Evolutionary conservation across 2,888 invertebrate genomes (phyloP).

Genomic region (Calameuta idolon): DNA sequence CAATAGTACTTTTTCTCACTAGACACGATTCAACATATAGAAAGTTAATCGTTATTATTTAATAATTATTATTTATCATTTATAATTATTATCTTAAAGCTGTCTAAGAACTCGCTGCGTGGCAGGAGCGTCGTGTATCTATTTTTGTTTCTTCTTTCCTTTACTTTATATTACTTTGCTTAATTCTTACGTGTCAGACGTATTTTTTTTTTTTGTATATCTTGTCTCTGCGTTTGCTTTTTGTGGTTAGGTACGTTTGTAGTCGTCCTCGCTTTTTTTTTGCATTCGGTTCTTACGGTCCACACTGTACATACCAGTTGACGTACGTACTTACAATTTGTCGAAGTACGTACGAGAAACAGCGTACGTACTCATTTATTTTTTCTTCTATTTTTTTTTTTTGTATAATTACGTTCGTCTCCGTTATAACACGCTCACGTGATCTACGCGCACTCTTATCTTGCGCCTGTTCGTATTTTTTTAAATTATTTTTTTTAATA

Average conservation of each 20-base stretch:
- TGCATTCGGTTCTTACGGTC: not conserved
- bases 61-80: slow-evolving; percentile 63
- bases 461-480: not conserved
- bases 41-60: slow-evolving; percentile 65
- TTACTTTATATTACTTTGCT: slow-evolving; percentile 46
- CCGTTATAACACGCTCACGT: not conserved
- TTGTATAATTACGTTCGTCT: not conserved
- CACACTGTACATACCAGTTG: not conserved
- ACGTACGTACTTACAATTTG: not conserved
- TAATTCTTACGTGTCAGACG: slow-evolving; percentile 31
- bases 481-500: not conserved
- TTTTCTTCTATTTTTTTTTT: not conserved
- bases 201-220: slow-evolving; percentile 26
- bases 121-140: slow-evolving; percentile 59
- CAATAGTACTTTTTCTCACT: slow-evolving; percentile 61
- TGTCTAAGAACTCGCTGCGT: slow-evolving; percentile 65
- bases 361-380: no score
- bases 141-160: slow-evolving; percentile 34
- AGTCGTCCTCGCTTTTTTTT: slow-evolving; percentile 46
- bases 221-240: slow-evolving; percentile 25
- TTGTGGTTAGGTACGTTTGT: slow-evolving; percentile 53
- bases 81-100: slow-evolving; percentile 65
- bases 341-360: no score
- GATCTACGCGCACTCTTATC: not conserved
- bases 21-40: slow-evolving; percentile 66